Evolutionary conservation across 2,113 vertebrate genomes (phyloP).

Genomic region (Elachura formosa): DNA sequence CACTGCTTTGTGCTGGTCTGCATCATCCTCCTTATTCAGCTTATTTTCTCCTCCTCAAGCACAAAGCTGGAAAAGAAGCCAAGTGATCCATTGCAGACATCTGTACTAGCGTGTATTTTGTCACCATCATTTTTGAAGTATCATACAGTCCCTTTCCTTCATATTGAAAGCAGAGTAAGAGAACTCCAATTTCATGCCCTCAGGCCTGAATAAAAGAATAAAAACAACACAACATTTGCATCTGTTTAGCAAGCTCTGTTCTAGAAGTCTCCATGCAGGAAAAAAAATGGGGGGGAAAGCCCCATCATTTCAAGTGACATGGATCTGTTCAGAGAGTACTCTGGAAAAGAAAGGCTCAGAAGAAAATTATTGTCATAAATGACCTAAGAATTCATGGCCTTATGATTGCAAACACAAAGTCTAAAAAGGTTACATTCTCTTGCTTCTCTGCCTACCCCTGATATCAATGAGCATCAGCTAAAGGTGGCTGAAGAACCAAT

Average conservation of each 20-base stretch:
- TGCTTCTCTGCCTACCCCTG: slow-evolving; percentile 74
- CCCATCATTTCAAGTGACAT: slow-evolving; percentile 54
- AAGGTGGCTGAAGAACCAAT: slow-evolving; percentile 98
- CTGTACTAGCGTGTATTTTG: slow-evolving; percentile 42
- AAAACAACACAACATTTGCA: slow-evolving; percentile 77
- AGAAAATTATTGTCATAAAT: slow-evolving; percentile 67
- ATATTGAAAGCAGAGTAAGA: slow-evolving; percentile 64
- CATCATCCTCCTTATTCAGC: background rate
- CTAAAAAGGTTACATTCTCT: slow-evolving; percentile 82
- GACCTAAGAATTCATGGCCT: slow-evolving; percentile 69
- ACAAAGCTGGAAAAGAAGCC: slow-evolving; percentile 38
- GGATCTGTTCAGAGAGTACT: slow-evolving; percentile 33
- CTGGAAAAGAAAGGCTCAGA: slow-evolving; percentile 43
- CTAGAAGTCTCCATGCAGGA: slow-evolving; percentile 54
- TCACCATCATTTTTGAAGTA: slow-evolving; percentile 45
- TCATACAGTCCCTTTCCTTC: slow-evolving; percentile 66
- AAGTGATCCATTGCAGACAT: background rate
- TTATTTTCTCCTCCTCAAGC: slow-evolving; percentile 3
- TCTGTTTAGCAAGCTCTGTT: slow-evolving; percentile 70
- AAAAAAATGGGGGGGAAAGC: background rate
- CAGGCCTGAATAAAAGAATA: slow-evolving; percentile 70
- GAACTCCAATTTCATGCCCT: slow-evolving; percentile 71
- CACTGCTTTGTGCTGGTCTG: background rate
- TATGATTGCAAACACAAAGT: slow-evolving; percentile 68
- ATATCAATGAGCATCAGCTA: slow-evolving; percentile 92